A percentile compares a stretch with the other conserved stretches of the same genome.
phyloP scores from a whole-genome alignment of 2,797 vertebrate genomes.

The Gymnocypris eckloni region DNA sequence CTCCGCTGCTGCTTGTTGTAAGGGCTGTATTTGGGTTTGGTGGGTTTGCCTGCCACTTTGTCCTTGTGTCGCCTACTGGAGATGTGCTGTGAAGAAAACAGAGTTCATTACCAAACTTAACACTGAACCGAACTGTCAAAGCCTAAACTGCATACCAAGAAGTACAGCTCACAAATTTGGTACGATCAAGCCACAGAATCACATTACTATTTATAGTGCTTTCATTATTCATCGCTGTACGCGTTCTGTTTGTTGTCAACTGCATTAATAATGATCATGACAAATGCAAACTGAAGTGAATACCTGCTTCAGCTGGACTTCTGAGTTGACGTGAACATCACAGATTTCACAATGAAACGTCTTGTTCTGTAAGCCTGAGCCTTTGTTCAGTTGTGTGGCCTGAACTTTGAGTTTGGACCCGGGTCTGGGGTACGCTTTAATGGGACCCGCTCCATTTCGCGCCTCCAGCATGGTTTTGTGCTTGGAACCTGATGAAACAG shows the following conservation, averaged over 20 bases:
- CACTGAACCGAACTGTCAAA: neutral
- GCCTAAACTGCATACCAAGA: neutral
- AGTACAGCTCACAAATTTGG: neutral
- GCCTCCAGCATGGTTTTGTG: slow-evolving; percentile 98
- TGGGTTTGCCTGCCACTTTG: slow-evolving; percentile 93
- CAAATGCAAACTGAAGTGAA: neutral
- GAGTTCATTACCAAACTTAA: neutral
- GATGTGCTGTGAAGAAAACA: slow-evolving; percentile 86
- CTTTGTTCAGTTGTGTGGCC: slow-evolving; percentile 78
- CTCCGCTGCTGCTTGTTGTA: slow-evolving; percentile 94
- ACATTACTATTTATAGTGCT: slow-evolving; percentile 9
- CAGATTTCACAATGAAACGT: slow-evolving; percentile 99
- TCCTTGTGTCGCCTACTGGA: slow-evolving; percentile 99
- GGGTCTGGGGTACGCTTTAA: slow-evolving; percentile 93
- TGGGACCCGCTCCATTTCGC: slow-evolving; percentile 91
- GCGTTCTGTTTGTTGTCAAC: neutral
- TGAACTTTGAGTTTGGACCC: slow-evolving; percentile 90
- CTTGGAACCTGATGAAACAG: slow-evolving; percentile 86
- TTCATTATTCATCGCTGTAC: slow-evolving; percentile 9
- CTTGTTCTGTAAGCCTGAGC: slow-evolving; percentile 95
- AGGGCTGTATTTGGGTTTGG: slow-evolving; percentile 96
- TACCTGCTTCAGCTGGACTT: slow-evolving; percentile 99
- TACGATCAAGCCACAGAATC: neutral
- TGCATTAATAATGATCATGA: slow-evolving; percentile 2
- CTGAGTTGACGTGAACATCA: slow-evolving; percentile 97